These are phyloP conservation scores for Anodontia alba DNA, from an alignment of 2,888 invertebrate species.

Conservation along the genomic window DNA sequence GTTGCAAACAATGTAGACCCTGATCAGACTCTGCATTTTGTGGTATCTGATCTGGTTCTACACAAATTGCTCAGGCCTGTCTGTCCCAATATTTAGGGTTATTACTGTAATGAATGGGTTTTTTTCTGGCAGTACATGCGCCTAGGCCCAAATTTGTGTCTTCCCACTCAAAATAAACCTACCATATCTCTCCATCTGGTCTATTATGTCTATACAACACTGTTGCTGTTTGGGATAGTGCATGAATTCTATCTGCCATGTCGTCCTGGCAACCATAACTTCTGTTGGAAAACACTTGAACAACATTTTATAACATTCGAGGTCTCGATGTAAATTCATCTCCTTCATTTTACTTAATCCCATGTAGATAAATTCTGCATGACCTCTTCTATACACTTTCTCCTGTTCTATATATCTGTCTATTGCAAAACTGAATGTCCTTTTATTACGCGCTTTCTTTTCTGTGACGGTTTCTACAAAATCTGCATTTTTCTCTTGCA, in stretches of 20 bases:
- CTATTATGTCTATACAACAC: slow-evolving; percentile 94
- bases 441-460: slow-evolving; percentile 64
- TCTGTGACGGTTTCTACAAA: slow-evolving; percentile 39
- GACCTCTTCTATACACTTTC: slow-evolving; percentile 91
- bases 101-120: no score
- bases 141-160: no score
- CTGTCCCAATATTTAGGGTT: no score
- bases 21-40: no score
- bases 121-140: no score
- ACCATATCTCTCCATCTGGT: slow-evolving; percentile 98
- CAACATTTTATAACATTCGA: slow-evolving; percentile 90
- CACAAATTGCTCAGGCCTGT: no score
- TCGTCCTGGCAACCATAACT: slow-evolving; percentile 89
- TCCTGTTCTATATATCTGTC: slow-evolving; percentile 88
- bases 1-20: no score
- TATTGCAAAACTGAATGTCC: slow-evolving; percentile 75
- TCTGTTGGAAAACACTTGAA: slow-evolving; percentile 95
- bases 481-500: slow-evolving; percentile 21
- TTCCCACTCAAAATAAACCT: no score
- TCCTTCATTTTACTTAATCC: slow-evolving; percentile 95
- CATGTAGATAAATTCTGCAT: slow-evolving; percentile 97
- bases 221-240: slow-evolving; percentile 98
- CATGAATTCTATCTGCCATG: slow-evolving; percentile 94
- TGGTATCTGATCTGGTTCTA: no score
- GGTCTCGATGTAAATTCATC: slow-evolving; percentile 93